Conservation (phyloP, 2,888 invertebrate species). For the Drosophila limbata region DNA sequence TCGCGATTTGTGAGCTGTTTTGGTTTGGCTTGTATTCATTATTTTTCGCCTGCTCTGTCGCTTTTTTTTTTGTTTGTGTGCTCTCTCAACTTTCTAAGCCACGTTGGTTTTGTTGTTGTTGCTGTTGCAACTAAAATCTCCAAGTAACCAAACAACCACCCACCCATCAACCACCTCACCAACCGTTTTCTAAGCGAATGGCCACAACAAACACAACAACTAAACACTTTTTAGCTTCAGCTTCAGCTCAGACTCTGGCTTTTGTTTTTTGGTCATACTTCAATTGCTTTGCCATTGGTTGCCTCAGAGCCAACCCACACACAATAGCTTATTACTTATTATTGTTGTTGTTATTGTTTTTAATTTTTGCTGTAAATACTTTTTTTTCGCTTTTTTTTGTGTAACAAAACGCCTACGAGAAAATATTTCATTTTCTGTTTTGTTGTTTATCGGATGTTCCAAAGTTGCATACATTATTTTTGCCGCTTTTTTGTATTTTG, state of each 20-base stretch:
- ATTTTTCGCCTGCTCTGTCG: conserved; percentile 29
- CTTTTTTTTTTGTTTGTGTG: conserved; percentile 33
- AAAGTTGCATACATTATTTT: conserved; percentile 72
- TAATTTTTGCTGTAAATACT: conserved; percentile 74
- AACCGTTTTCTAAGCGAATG: conserved; percentile 24
- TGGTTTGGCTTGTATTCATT: conserved; percentile 41
- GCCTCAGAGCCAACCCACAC: conserved; percentile 57
- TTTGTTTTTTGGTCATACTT: conserved; percentile 65
- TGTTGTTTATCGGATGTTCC: conserved; percentile 50
- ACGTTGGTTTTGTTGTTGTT: conserved; percentile 11
- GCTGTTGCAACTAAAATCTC: conserved; percentile 29
- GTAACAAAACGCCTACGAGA: conserved; percentile 62
- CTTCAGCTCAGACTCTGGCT: conserved; percentile 12
- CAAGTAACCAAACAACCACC: conserved; percentile 18
- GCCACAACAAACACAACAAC: conserved; percentile 46
- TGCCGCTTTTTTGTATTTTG: conserved; percentile 36
- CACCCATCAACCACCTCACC: conserved; percentile 31
- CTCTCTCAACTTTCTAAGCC: conserved; percentile 59
- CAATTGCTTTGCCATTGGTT: conserved; percentile 70
- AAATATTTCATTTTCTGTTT: conserved; percentile 52
- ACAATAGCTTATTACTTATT: conserved; percentile 40
- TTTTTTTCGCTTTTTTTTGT: conserved; percentile 47
- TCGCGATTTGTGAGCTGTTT: conserved; percentile 45
- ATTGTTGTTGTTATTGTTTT: conserved; percentile 54
- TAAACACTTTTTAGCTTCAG: conserved; percentile 35